These are phyloP conservation scores for Liposcelis brunnea DNA, from an alignment of 2,888 invertebrate genomes.

Conservation along the genomic window DNA sequence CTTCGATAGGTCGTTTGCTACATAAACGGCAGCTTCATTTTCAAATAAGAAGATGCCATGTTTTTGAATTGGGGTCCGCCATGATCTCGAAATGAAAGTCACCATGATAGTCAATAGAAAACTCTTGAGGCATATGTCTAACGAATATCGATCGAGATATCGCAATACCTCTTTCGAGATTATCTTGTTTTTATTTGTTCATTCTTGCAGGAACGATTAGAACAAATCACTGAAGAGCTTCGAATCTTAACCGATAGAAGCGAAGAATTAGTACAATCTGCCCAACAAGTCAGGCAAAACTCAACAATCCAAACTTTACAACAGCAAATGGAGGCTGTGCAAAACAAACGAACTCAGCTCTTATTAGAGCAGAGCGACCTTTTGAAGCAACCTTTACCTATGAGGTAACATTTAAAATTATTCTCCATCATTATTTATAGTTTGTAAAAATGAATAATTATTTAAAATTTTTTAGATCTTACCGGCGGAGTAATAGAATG, in stretches of 20 bases:
- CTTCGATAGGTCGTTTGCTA: too few relatives aligned
- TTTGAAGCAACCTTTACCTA: slow-evolving; percentile 19
- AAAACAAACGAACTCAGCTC: slow-evolving; percentile 25
- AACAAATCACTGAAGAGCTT: slow-evolving; percentile 29
- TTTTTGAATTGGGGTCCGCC: too few relatives aligned
- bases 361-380: slow-evolving; percentile 29
- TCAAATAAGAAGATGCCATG: too few relatives aligned
- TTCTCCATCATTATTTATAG: too few relatives aligned
- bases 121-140: too few relatives aligned
- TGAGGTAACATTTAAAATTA: neutral
- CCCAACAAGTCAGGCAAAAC: slow-evolving; percentile 23
- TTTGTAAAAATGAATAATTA: too few relatives aligned
- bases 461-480: too few relatives aligned
- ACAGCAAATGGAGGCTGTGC: slow-evolving; percentile 24
- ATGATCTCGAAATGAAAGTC: too few relatives aligned
- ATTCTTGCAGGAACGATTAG: slow-evolving; percentile 27
- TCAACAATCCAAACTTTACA: slow-evolving; percentile 23
- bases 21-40: too few relatives aligned
- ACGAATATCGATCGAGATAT: too few relatives aligned
- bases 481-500: slow-evolving; percentile 21
- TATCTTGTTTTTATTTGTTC: neutral
- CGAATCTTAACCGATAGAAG: slow-evolving; percentile 25
- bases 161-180: neutral
- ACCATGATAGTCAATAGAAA: too few relatives aligned
- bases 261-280: slow-evolving; percentile 26